Percentiles rank a stretch among this genome's conserved stretches.
phyloP scores from a whole-genome alignment of 2,113 vertebrate species.

The Gobiocypris rarus region DNA sequence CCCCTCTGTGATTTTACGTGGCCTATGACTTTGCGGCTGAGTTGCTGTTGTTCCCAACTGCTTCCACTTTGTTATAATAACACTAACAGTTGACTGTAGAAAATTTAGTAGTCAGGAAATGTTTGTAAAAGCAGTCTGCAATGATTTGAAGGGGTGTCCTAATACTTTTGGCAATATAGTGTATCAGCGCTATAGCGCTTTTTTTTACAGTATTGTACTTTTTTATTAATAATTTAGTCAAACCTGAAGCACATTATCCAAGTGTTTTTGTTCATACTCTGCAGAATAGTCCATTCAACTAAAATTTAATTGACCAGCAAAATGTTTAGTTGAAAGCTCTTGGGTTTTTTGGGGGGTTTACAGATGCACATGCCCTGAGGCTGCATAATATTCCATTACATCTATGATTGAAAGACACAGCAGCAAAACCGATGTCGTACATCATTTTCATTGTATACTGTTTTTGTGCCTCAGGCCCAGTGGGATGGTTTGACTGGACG shows the following conservation, averaged over 20 bases:
- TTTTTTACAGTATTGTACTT: not conserved
- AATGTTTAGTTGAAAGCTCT: constrained; percentile 5
- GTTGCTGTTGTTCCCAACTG: too few species aligned
- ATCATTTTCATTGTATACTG: constrained; percentile 39
- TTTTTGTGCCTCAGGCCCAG: constrained; percentile 78
- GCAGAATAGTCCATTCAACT: not conserved
- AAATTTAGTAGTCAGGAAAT: too few species aligned
- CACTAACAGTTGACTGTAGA: too few species aligned
- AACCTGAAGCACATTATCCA: constrained; percentile 3
- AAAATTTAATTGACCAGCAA: not conserved
- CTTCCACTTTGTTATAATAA: too few species aligned
- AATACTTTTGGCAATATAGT: too few species aligned
- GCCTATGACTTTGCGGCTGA: too few species aligned
- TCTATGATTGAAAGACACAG: constrained; percentile 19
- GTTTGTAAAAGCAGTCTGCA: too few species aligned
- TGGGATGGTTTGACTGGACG: constrained; percentile 96
- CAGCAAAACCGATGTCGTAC: constrained; percentile 16
- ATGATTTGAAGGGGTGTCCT: too few species aligned
- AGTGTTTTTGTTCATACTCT: not conserved
- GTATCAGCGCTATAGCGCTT: not conserved
- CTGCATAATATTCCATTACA: not conserved
- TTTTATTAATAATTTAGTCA: not conserved
- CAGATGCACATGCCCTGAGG: not conserved
- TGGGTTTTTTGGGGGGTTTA: not conserved
- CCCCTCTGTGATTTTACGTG: too few species aligned